Conservation (phyloP, 2,797 vertebrate genomes). For the Acridotheres tristis region DNA sequence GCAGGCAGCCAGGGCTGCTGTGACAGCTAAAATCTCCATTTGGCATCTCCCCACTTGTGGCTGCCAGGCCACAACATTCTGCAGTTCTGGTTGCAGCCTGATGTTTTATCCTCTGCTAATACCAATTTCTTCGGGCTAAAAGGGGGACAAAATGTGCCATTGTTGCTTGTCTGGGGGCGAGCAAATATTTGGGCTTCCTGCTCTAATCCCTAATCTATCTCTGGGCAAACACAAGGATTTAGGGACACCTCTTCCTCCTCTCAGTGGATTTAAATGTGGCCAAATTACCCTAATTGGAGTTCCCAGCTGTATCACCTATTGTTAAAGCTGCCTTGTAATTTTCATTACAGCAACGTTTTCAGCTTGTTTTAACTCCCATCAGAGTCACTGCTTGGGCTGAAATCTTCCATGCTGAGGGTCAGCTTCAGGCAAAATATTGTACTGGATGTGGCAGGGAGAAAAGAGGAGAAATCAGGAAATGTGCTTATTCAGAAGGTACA, state of each 20-base stretch:
- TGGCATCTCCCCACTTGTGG: not conserved
- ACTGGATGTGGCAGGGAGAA: not conserved
- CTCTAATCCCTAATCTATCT: not conserved
- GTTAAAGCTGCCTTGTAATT: not conserved
- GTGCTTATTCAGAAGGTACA: not conserved
- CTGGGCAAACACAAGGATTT: not conserved
- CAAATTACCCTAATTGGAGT: not conserved
- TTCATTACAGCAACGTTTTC: not conserved
- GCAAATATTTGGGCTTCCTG: not conserved
- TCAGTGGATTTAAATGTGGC: not conserved
- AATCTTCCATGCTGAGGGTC: not conserved
- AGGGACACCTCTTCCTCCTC: not conserved
- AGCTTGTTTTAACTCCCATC: not conserved
- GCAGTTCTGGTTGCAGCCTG: not conserved
- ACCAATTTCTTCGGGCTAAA: not conserved
- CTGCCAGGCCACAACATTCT: not conserved
- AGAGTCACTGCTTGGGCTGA: not conserved
- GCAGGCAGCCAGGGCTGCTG: not conserved
- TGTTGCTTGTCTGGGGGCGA: not conserved
- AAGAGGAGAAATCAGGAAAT: not conserved
- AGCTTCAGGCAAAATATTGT: not conserved
- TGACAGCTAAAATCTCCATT: not conserved
- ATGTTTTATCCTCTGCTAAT: not conserved
- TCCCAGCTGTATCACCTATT: not conserved
- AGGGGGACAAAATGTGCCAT: not conserved